Evolutionary conservation across 2,888 invertebrate species (phyloP).

Genomic region (Nipponacmea schrenckii): DNA sequence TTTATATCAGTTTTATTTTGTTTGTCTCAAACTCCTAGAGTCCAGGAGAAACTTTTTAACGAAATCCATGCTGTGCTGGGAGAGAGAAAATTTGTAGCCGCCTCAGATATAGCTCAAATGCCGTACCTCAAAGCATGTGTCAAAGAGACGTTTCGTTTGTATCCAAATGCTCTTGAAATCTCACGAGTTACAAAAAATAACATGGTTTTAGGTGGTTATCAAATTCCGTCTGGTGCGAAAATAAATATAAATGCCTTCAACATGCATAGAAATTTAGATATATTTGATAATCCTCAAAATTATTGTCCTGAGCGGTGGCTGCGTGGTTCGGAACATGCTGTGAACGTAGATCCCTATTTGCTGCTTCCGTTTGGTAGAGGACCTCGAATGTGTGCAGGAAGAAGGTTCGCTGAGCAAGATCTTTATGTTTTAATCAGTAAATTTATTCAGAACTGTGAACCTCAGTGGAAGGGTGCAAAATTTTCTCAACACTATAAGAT

Average conservation of each 20-base stretch:
- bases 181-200: constrained; percentile 79
- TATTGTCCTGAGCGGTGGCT: constrained; percentile 85
- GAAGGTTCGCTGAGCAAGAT: constrained; percentile 89
- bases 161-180: constrained; percentile 81
- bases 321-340: constrained; percentile 72
- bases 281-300: constrained; percentile 75
- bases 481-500: constrained; percentile 49
- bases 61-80: constrained; percentile 73
- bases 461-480: constrained; percentile 49
- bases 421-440: constrained; percentile 73
- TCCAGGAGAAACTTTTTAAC: constrained; percentile 76
- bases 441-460: constrained; percentile 58
- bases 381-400: constrained; percentile 73
- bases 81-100: constrained; percentile 63
- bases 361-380: constrained; percentile 72
- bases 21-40: constrained; percentile 76
- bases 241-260: constrained; percentile 68
- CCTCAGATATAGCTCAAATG: constrained; percentile 75
- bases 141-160: constrained; percentile 81
- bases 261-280: constrained; percentile 67
- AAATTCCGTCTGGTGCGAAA: constrained; percentile 77
- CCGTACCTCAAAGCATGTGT: constrained; percentile 80
- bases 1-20: constrained; percentile 75
- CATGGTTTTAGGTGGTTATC: constrained; percentile 78
- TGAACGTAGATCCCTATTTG: constrained; percentile 69